phyloP scores from a whole-genome alignment of 2,797 vertebrate genomes.

The Picus viridis region DNA sequence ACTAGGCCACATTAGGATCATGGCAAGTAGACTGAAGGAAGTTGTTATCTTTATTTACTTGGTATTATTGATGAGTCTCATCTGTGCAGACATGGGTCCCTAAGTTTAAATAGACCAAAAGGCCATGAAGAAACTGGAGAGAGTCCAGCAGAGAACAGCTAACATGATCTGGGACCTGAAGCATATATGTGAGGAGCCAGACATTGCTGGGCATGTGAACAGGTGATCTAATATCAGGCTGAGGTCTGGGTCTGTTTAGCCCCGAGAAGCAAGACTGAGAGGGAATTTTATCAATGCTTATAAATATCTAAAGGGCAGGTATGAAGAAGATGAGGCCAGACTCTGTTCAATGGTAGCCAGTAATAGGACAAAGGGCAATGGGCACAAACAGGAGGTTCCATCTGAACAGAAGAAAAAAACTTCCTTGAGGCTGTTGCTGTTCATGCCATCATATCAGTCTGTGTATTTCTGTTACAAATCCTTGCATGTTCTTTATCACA shows the following conservation, averaged over 20 bases:
- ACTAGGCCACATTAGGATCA: not conserved
- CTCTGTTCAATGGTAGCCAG: no score
- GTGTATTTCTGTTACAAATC: not conserved
- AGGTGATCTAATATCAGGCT: not conserved
- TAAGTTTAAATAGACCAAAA: not conserved
- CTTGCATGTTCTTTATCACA: not conserved
- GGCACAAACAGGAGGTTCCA: no score
- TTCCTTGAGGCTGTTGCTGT: no score
- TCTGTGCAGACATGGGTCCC: not conserved
- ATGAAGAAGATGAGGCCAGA: no score
- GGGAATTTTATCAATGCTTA: no score
- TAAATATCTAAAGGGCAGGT: no score
- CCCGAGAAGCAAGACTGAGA: no score
- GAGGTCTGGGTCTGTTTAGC: no score
- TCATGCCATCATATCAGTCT: no score
- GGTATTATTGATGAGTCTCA: not conserved
- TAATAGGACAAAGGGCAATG: no score
- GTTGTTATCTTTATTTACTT: not conserved
- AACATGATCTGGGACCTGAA: not conserved
- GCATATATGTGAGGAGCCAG: rapidly evolving
- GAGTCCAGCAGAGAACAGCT: not conserved
- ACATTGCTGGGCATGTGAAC: not conserved
- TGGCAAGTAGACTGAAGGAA: rapidly evolving
- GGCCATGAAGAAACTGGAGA: not conserved
- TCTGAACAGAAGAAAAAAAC: no score